phyloP scores from a whole-genome alignment of 1,140 invertebrate genomes.

The Pseudobourletiella spinata region DNA sequence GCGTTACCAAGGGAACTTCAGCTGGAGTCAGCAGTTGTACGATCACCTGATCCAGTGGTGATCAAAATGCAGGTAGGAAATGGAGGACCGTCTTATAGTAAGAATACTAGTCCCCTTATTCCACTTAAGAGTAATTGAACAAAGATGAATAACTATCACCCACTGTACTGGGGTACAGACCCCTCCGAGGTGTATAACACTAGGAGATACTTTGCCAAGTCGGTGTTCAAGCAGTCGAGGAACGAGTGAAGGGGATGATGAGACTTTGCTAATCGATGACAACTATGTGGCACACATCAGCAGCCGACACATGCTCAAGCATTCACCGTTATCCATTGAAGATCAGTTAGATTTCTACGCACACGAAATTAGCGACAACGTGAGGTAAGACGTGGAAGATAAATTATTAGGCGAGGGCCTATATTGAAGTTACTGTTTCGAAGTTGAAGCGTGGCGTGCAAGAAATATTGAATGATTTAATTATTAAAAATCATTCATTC shows the following conservation, averaged over 20 bases:
- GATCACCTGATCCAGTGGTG: slow-evolving; percentile 52
- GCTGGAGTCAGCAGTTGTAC: slow-evolving; percentile 65
- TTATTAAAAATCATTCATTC: not conserved
- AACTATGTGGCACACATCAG: slow-evolving; percentile 10
- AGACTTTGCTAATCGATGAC: slow-evolving; percentile 31
- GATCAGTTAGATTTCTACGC: not conserved
- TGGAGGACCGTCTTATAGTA: too few species aligned
- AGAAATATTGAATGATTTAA: not conserved
- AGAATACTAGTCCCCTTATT: too few species aligned
- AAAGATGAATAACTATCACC: not conserved
- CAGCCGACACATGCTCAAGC: not conserved
- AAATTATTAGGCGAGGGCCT: not conserved
- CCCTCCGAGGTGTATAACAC: slow-evolving; percentile 37
- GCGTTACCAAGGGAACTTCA: too few species aligned
- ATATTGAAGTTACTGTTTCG: not conserved
- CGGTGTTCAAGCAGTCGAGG: slow-evolving; percentile 2
- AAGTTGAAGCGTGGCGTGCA: not conserved
- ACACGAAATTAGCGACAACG: slow-evolving; percentile 2
- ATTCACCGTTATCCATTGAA: not conserved
- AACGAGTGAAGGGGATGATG: slow-evolving; percentile 24
- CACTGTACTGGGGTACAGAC: slow-evolving; percentile 24
- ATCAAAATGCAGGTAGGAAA: slow-evolving; percentile 54
- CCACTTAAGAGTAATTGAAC: too few species aligned
- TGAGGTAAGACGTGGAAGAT: slow-evolving; percentile 7
- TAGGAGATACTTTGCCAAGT: slow-evolving; percentile 18